Percentiles rank a stretch among this genome's conserved stretches.
phyloP scores from a whole-genome alignment of 2,797 vertebrate genomes.

The Pseudochirops cupreus region DNA sequence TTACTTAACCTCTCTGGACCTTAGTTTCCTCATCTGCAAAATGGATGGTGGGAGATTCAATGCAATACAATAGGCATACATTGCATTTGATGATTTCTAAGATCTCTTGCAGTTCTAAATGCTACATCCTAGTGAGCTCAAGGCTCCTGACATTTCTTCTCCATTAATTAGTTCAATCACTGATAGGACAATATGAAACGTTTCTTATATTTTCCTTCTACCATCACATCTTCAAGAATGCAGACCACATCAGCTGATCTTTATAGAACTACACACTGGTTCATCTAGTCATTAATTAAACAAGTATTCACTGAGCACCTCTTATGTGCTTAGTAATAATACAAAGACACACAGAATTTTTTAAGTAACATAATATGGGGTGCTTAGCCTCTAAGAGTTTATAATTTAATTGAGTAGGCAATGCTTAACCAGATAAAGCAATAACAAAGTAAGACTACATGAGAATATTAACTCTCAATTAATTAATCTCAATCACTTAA shows the following conservation, averaged over 20 bases:
- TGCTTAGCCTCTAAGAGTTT: neutral
- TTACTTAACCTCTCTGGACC: neutral
- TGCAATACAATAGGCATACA: neutral
- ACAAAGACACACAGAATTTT: neutral
- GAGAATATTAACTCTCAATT: neutral
- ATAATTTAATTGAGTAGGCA: neutral
- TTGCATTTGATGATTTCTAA: neutral
- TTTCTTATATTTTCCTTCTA: conserved; percentile 47
- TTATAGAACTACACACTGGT: conserved; percentile 50
- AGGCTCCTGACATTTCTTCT: neutral
- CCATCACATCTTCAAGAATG: conserved; percentile 49
- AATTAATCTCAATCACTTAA: conserved; percentile 15
- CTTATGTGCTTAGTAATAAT: conserved; percentile 40
- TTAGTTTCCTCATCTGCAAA: neutral
- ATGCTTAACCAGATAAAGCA: neutral
- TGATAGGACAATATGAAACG: conserved; percentile 35
- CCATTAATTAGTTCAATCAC: conserved; percentile 20
- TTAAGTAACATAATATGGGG: neutral
- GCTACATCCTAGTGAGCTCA: neutral
- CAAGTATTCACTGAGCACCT: conserved; percentile 48
- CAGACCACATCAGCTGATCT: conserved; percentile 20
- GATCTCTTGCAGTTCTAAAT: neutral
- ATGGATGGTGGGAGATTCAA: neutral
- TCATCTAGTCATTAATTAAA: conserved; percentile 62
- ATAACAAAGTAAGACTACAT: neutral